Evolutionary conservation across 2,113 vertebrate genomes (phyloP), one percentile per base, ranked within the genome.

Genomic region (Delphinapterus leucas): DNA sequence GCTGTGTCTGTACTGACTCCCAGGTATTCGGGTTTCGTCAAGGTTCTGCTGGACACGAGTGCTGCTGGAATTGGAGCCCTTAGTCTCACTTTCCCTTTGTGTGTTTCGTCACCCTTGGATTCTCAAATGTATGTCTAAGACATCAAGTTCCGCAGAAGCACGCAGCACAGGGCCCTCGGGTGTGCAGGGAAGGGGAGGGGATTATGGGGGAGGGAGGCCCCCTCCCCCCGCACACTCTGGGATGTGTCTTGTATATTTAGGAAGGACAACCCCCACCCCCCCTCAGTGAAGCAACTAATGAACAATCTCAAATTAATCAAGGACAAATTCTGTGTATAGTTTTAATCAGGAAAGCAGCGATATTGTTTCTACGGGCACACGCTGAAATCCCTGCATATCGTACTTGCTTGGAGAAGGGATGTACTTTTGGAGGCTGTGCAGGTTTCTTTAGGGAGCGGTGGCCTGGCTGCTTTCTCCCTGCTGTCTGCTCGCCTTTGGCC

Each of bases 271-370:
- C 21, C 13, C 31, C 3, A 21, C 11, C 21, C 13, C 31, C 3
- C 1, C 4, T 5, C 18, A 26, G 9, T 33, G 47, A 92, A 71
- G 89, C 55, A 84, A 77, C 60, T 74, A 90, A 60, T 68, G 71
- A 93, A 71, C 65, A 74, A 10, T 76, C 84, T 88, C 41, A 92
- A 1, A 74, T 89, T 96, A 83, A 47, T 87, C 63, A 68, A 82
- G 71, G 81, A n/a, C n/a, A 91, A 21, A 70, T 68, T 68, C 31
- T 26, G 3, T 74, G 36, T 44, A 17, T 53, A n/a, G 49, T 63
- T 93, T 74, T 82, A 89, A 76, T 79, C n/a, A 70, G 88, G 68
- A 79, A 85, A 63, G 38, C 31, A 28, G 65, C 9, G 0, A 6
- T 38, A 3, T 28, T 36, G 36, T 86, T 28, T 53, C 33, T 0